Evolutionary conservation across 2,113 vertebrate species (phyloP), one percentile per base, ranked within the genome.

Genomic region (Manacus vitellinus): DNA sequence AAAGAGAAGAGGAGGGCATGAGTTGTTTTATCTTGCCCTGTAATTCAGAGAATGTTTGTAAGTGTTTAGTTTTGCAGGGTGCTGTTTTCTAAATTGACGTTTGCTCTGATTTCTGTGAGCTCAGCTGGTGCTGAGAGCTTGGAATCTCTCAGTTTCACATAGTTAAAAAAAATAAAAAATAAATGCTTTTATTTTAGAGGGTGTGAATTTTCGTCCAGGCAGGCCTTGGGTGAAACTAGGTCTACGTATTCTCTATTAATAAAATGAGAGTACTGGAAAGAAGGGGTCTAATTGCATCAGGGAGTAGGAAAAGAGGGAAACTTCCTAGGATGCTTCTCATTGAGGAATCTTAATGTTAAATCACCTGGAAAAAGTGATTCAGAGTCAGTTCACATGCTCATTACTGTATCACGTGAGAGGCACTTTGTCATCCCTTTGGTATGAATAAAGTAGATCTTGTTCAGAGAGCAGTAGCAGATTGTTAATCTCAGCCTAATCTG

Each of bases 221-320:
- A 98, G 99, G 99, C 98, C 99, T 97, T 99, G 98, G 98, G 98
- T 98, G 98, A 98, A 97, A 97, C 97, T 97, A 97, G 84, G 97
- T 98, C 96, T 97, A 95, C 75, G 31, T 86, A 97, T 88, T 96
- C 90, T 95, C 63, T 97, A 11, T 94, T 94, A 93, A 96, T 84
- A 94, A 94, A 96, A 80, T 79, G 56, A 41, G 89, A 96, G 41
- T 89, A 89, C 68, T 96, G 83, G 95, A 94, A 94, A 87, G 80
- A 88, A 94, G 75, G 82, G 73, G 83, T 93, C 95, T 91, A 85
- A 44, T 95, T 93, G 83, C 89, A 94, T 96, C 83, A 95, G 89
- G 94, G 96, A 94, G 65, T 77, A 67, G 95, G 84, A 95, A 95
- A 97, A 81, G 95, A 81, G 37, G n/a, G 95, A 93, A 89, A 91